Percentiles rank a stretch among this genome's conserved stretches.
These are phyloP conservation scores for Lemur catta DNA, from an alignment of 2,797 vertebrate genomes.

Conservation along the genomic window DNA sequence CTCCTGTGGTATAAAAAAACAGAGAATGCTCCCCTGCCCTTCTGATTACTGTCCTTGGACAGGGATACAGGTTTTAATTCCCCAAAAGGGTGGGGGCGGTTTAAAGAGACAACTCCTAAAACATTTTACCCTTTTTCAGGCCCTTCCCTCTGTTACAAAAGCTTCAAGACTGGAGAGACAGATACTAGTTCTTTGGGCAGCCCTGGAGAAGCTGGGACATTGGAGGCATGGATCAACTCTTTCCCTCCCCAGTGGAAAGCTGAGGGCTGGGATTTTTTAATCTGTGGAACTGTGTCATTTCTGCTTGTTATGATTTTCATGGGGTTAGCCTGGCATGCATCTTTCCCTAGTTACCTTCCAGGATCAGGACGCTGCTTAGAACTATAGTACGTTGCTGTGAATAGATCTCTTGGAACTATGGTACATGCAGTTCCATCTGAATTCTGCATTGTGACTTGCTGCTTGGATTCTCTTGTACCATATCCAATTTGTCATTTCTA, in stretches of 20 bases:
- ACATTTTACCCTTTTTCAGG: too few species aligned
- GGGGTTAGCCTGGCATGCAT: neutral
- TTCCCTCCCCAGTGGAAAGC: neutral
- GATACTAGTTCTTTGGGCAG: neutral
- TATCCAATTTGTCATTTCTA: neutral
- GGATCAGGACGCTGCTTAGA: neutral
- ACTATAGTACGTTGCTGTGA: neutral
- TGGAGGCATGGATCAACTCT: neutral
- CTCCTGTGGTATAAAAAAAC: too few species aligned
- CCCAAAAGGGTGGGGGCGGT: too few species aligned
- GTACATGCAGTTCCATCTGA: neutral
- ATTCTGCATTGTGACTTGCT: neutral
- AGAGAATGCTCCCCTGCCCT: too few species aligned
- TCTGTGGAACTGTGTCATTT: neutral
- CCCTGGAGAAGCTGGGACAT: neutral
- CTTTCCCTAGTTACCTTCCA: neutral
- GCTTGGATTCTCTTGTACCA: constrained; percentile 12
- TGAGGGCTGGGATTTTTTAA: neutral
- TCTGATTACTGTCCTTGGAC: too few species aligned
- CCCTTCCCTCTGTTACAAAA: neutral
- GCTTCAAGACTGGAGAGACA: neutral
- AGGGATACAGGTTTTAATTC: too few species aligned
- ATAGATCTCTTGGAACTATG: neutral
- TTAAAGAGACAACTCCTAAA: too few species aligned
- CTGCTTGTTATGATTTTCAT: constrained; percentile 10